phyloP scores from a whole-genome alignment of 2,888 invertebrate genomes.

The Xestia c-nigrum region DNA sequence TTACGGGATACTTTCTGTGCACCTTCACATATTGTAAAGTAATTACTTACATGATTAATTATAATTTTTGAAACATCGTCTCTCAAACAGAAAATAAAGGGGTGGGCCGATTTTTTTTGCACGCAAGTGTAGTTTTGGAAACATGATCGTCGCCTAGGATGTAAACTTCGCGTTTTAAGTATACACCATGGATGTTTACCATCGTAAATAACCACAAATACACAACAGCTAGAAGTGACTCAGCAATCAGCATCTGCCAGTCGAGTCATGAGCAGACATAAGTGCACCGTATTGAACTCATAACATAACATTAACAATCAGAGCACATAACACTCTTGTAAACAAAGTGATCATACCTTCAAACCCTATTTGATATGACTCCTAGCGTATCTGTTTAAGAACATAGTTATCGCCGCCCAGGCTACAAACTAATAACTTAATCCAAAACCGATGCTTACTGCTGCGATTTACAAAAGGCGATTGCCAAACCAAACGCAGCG shows the following conservation, averaged over 20 bases:
- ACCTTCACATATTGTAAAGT: no score
- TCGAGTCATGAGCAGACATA: conserved; percentile 14
- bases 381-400: neutral
- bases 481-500: neutral
- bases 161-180: neutral
- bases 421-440: neutral
- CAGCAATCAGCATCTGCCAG: conserved; percentile 30
- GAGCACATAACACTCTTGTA: neutral
- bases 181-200: conserved; percentile 19
- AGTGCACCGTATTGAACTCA: conserved; percentile 13
- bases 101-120: no score
- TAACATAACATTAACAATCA: neutral
- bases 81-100: no score
- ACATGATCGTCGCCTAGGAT: neutral
- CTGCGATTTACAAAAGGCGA: no score
- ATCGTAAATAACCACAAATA: conserved; percentile 20
- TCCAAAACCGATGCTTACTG: neutral
- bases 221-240: conserved; percentile 17
- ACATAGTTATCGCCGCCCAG: neutral
- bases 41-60: no score
- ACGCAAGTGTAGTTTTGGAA: neutral
- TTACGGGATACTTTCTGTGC: no score
- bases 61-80: no score
- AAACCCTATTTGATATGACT: conserved; percentile 1
- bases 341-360: conserved; percentile 1